Evolutionary conservation across 1,140 invertebrate species (phyloP), one percentile per base, ranked within the genome.

Genomic region (Drosophila varians): DNA sequence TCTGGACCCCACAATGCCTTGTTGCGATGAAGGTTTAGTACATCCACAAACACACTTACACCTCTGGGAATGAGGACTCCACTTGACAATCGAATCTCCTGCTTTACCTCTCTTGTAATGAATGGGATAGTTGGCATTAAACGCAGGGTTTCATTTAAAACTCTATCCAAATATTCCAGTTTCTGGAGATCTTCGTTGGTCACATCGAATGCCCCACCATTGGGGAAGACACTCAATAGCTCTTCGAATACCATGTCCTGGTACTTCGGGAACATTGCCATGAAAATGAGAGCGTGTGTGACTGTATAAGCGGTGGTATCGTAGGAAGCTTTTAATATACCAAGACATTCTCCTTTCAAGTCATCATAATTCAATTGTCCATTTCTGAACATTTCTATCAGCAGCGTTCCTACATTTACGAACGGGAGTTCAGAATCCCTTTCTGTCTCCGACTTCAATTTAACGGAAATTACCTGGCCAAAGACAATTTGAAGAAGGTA

Each of bases 101-200:
- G 23, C 0, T 47, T 58, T 0, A 57, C 31, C 45, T 71, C 46
- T 11, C 89, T 51, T 0, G 54, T 21, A 0, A 64, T 18, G 0
- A 79, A 0, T 0, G 90, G 89, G 23, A 90, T 5, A 1, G 78
- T 42, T 12, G 90, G 61, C 14, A 90, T 86, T n/a, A 89, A 38
- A 74, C 95, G 90, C 49, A 95, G 60, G 9, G 93, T 92, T 89
- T 95, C 94, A 71, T 94, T 94, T 1, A 95, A 91, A 1, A 93
- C 92, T 56, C 92, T 92, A 56, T 94, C 94, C 16, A 95, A 90
- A 69, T 95, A 94, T 26, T 92, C 93, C 93, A 96, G 93, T 46
- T 93, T 74, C 26, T 92, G 78, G 0, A 94, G 58, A 48, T 94
- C 93, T 6, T 93, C 91, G 60, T 92, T 92, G 2, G 92, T 93